Percentiles rank a stretch among this genome's conserved stretches.
phyloP scores from a whole-genome alignment of 1,140 invertebrate species.

The Polypedilum vanderplanki region DNA sequence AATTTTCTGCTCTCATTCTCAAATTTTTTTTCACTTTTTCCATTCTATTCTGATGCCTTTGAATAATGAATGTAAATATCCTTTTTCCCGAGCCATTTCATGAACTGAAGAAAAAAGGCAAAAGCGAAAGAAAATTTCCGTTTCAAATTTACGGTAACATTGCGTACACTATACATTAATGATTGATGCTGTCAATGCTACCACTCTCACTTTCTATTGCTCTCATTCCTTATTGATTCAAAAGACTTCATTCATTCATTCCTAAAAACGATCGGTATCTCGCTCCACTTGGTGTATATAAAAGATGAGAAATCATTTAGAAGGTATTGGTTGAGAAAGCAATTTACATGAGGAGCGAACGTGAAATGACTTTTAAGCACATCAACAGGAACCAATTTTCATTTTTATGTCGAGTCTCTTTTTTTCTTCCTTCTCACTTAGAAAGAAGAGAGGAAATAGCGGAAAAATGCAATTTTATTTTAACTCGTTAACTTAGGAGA shows the following conservation, averaged over 20 bases:
- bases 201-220: too few species aligned
- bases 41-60: neutral
- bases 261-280: too few species aligned
- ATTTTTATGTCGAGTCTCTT: neutral
- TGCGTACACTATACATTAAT: neutral
- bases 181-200: neutral
- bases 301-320: slow-evolving; percentile 4
- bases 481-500: neutral
- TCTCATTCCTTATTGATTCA: too few species aligned
- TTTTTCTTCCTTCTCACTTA: neutral
- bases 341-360: neutral
- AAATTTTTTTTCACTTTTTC: neutral
- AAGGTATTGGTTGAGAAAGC: neutral
- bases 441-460: too few species aligned
- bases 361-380: slow-evolving; percentile 12
- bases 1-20: neutral
- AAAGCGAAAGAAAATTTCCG: slow-evolving; percentile 9
- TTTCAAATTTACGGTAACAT: too few species aligned
- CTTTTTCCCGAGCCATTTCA: neutral
- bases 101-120: neutral
- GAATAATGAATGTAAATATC: slow-evolving; percentile 19
- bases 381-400: neutral
- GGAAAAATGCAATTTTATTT: neutral
- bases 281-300: too few species aligned
- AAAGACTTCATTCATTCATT: too few species aligned